Evolutionary conservation across 2,113 vertebrate genomes (phyloP).

Genomic region (Brachypteracias leptosomus): DNA sequence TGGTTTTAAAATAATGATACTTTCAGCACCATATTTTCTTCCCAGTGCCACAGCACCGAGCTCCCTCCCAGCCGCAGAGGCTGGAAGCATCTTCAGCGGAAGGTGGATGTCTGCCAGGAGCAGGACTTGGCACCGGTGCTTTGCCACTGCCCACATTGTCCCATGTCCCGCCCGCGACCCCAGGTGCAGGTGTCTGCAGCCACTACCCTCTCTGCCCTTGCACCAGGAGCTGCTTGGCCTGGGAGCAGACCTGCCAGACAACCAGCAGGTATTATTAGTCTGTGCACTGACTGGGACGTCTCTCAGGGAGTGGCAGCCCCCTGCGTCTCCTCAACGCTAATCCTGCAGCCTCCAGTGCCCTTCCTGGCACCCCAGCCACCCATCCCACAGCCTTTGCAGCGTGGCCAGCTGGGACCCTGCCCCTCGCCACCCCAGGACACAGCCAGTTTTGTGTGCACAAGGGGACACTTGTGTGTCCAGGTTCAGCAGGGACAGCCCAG

Average conservation of each 20-base stretch:
- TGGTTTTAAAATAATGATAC: not conserved
- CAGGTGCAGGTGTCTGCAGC: not conserved
- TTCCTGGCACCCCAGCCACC: not conserved
- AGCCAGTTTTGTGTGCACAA: fast-evolving
- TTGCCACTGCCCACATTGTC: fast-evolving
- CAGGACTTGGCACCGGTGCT: fast-evolving
- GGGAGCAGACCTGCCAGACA: not conserved
- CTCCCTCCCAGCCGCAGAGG: not conserved
- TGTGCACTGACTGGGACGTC: fast-evolving
- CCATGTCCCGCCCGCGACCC: not conserved
- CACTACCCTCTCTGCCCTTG: not conserved
- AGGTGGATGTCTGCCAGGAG: not conserved
- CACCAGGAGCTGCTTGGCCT: not conserved
- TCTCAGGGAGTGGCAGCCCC: fast-evolving
- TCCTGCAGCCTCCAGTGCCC: not conserved
- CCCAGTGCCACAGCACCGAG: fast-evolving
- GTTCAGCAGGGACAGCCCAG: not conserved
- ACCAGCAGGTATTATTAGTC: not conserved
- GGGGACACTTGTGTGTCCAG: not conserved
- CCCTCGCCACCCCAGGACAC: not conserved
- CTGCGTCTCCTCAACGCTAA: not conserved
- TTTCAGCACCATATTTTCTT: not conserved
- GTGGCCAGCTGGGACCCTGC: not conserved
- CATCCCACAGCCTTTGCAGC: not conserved
- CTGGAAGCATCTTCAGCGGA: not conserved